Percentiles rank a stretch among this genome's conserved stretches.
Evolutionary conservation across 2,113 vertebrate genomes (phyloP).

Genomic region (Melanostigma gelatinosum): DNA sequence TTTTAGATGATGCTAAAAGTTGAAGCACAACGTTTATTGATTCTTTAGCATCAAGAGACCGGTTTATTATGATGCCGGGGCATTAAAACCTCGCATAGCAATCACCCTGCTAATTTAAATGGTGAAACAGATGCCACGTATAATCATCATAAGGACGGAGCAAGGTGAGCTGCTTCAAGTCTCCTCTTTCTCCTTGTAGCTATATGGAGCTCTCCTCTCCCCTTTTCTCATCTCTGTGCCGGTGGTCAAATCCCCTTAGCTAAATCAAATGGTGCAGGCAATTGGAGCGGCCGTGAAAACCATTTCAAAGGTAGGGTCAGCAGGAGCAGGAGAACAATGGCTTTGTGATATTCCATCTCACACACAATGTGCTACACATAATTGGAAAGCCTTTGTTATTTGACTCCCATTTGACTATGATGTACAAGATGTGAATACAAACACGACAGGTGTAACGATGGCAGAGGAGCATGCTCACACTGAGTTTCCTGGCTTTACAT

Average conservation of each 20-base stretch:
- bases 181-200: constrained; percentile 56
- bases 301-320: constrained; percentile 82
- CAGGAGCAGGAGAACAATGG: constrained; percentile 79
- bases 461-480: constrained; percentile 68
- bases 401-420: constrained; percentile 83
- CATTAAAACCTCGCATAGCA: constrained; percentile 50
- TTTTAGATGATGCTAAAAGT: constrained; percentile 27
- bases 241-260: constrained; percentile 82
- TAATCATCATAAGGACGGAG: constrained; percentile 57
- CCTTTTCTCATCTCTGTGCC: constrained; percentile 68
- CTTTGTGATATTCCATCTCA: constrained; percentile 81
- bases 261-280: constrained; percentile 83
- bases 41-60: constrained; percentile 9
- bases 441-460: constrained; percentile 72
- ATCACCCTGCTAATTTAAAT: constrained; percentile 55
- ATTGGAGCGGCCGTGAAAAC: constrained; percentile 77
- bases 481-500: constrained; percentile 76
- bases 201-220: constrained; percentile 41
- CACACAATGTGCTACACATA: constrained; percentile 76
- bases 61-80: constrained; percentile 45
- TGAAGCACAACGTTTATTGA: constrained; percentile 41
- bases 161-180: constrained; percentile 60
- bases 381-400: constrained; percentile 85
- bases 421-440: constrained; percentile 82
- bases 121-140: constrained; percentile 59